A percentile compares a stretch with the other conserved stretches of the same genome.
Conservation (phyloP, 2,113 vertebrate genomes). For the Labrus mixtus region DNA sequence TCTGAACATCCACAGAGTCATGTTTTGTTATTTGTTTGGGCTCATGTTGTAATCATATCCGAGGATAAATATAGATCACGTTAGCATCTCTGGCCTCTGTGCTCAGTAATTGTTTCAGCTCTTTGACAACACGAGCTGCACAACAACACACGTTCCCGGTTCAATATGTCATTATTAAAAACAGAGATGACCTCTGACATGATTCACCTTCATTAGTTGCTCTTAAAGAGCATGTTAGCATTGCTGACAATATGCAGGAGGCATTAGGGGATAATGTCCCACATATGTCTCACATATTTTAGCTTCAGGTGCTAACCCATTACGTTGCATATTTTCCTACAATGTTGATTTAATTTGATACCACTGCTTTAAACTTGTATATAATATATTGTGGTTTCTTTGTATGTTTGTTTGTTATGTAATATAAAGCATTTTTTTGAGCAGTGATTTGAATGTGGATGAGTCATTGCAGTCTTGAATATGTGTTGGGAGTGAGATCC, state of each 20-base stretch:
- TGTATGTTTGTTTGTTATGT: no score
- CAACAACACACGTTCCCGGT: not conserved
- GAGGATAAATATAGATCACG: conserved; percentile 2
- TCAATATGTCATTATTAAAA: not conserved
- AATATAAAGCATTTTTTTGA: no score
- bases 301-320: not conserved
- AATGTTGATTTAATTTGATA: not conserved
- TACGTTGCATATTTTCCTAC: no score
- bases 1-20: not conserved
- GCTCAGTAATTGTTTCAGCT: not conserved
- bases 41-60: not conserved
- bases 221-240: not conserved
- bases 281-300: not conserved
- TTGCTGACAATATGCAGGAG: no score
- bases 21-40: not conserved
- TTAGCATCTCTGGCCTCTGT: not conserved
- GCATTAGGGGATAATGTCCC: not conserved
- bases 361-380: no score
- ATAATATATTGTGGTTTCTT: no score
- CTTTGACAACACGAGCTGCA: not conserved
- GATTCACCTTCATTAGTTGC: not conserved
- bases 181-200: no score
- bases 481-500: no score
- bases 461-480: no score
- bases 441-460: no score